Conservation (phyloP, 2,113 vertebrate genomes). For the Trichechus manatus region DNA sequence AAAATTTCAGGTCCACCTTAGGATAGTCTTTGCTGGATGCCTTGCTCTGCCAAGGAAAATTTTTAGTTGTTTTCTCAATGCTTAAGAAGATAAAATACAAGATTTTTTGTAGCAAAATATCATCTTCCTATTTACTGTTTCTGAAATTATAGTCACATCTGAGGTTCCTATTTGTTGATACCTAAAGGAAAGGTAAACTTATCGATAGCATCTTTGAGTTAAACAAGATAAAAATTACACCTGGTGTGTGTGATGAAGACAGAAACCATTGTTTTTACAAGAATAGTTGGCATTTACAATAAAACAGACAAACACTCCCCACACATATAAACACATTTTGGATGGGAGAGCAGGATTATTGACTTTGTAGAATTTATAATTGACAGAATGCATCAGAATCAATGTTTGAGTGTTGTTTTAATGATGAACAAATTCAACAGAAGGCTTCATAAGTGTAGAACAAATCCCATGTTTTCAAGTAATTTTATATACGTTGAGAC, state of each 20-base stretch:
- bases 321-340: background rate
- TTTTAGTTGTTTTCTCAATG: background rate
- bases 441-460: background rate
- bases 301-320: background rate
- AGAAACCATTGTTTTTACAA: conserved; percentile 14
- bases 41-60: background rate
- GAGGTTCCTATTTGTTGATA: background rate
- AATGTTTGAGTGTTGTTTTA: background rate
- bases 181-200: background rate
- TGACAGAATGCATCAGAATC: background rate
- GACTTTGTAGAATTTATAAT: background rate
- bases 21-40: background rate
- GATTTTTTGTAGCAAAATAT: background rate
- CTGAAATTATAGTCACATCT: background rate
- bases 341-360: background rate
- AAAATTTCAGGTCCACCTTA: background rate
- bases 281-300: background rate
- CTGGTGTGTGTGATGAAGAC: background rate
- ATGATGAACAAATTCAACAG: background rate
- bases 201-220: background rate
- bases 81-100: background rate
- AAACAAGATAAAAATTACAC: conserved; percentile 26
- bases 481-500: conserved; percentile 27
- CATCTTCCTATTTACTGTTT: background rate
- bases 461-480: conserved; percentile 2